These are phyloP conservation scores for Otocyon megalotis DNA, from an alignment of 2,113 vertebrate genomes.

Conservation along the genomic window DNA sequence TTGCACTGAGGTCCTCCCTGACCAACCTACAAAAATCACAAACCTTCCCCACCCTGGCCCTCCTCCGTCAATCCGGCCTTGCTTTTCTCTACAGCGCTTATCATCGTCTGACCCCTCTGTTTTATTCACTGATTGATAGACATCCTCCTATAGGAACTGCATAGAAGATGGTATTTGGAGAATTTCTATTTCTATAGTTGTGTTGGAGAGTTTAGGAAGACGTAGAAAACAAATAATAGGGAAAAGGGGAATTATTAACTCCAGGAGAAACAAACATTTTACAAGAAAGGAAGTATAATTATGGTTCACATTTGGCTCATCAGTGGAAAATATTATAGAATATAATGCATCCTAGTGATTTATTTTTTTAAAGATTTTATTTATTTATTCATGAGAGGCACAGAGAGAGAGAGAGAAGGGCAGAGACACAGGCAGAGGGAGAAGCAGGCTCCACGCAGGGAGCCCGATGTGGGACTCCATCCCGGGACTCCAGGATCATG, in stretches of 20 bases:
- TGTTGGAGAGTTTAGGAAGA: slow-evolving; percentile 13
- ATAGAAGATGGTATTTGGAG: background rate
- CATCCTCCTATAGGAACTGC: background rate
- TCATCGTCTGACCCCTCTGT: background rate
- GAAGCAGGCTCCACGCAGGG: too few relatives aligned
- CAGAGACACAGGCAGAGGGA: too few relatives aligned
- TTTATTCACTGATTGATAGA: background rate
- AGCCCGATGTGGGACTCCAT: too few relatives aligned
- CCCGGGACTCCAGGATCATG: too few relatives aligned
- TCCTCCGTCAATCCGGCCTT: background rate
- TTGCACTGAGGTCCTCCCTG: background rate
- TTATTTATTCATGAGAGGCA: too few relatives aligned
- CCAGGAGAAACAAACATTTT: background rate
- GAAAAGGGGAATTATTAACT: background rate
- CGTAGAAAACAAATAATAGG: background rate
- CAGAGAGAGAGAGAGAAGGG: too few relatives aligned
- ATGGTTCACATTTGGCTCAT: background rate
- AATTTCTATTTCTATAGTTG: background rate
- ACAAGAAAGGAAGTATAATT: background rate
- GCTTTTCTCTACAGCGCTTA: background rate
- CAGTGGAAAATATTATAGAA: background rate
- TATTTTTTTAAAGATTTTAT: too few relatives aligned
- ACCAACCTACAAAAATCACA: background rate
- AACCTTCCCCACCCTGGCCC: background rate
- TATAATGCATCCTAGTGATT: background rate